Evolutionary conservation across 2,888 invertebrate genomes (phyloP).

Genomic region (Elaeidobius kamerunicus): DNA sequence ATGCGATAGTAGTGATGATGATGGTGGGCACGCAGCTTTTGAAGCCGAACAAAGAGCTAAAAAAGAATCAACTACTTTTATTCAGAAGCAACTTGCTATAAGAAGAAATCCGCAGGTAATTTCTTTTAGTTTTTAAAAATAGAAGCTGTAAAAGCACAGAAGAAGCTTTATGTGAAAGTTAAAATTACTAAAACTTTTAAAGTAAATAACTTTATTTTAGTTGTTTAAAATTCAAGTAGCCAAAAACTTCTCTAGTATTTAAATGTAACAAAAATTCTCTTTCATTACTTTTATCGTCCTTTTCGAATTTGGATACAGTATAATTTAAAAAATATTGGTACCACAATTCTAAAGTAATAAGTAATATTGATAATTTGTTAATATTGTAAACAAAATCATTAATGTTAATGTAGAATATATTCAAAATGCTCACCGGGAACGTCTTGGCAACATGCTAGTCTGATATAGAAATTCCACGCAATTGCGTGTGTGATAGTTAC

Average conservation of each 20-base stretch:
- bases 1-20: slow-evolving; percentile 49
- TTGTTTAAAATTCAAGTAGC: neutral
- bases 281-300: no score
- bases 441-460: no score
- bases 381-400: no score
- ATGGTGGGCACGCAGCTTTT: slow-evolving; percentile 36
- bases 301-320: no score
- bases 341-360: no score
- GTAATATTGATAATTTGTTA: no score
- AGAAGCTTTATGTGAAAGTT: neutral
- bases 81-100: slow-evolving; percentile 74
- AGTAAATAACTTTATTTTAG: neutral
- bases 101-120: slow-evolving; percentile 55
- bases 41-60: slow-evolving; percentile 54
- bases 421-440: no score
- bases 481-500: no score
- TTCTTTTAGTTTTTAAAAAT: neutral
- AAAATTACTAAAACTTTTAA: neutral
- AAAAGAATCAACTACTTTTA: slow-evolving; percentile 66
- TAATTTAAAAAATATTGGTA: no score
- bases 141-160: neutral
- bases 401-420: no score
- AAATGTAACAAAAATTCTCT: neutral
- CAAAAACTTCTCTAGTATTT: neutral
- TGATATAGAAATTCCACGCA: no score